Evolutionary conservation across 1,140 invertebrate genomes (phyloP).

Genomic region (Halesus radiatus): DNA sequence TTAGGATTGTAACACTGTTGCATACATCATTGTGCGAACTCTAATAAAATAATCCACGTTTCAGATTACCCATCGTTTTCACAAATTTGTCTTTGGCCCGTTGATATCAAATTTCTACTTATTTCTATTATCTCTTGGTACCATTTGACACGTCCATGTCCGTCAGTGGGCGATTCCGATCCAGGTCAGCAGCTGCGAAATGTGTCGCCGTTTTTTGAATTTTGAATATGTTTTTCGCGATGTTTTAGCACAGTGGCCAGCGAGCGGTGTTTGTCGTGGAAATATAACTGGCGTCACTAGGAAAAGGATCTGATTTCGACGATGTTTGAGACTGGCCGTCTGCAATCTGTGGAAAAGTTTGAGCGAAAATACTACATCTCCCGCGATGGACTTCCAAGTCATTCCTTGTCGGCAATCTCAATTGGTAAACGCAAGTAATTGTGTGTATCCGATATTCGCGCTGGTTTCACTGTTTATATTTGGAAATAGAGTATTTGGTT

Average conservation of each 20-base stretch:
- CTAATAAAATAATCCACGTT: no score
- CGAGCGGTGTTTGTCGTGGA: neutral
- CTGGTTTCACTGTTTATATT: no score
- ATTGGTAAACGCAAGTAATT: no score
- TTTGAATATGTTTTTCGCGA: neutral
- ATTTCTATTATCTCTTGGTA: conserved; percentile 5
- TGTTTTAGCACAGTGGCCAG: neutral
- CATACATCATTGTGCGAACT: no score
- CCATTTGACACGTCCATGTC: conserved; percentile 18
- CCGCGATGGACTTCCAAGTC: no score
- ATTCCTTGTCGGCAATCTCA: no score
- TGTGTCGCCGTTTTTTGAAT: neutral
- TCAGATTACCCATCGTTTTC: neutral
- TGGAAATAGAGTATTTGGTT: no score
- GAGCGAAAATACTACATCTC: neutral
- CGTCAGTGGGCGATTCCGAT: neutral
- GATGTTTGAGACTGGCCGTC: neutral
- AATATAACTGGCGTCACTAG: conserved; percentile 3
- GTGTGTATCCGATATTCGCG: no score
- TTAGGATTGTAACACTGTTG: neutral
- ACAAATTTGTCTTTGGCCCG: conserved; percentile 8
- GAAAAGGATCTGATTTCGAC: conserved; percentile 7
- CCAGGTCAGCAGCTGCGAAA: conserved; percentile 18
- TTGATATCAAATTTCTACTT: neutral
- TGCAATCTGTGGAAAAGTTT: neutral